Evolutionary conservation across 2,797 vertebrate genomes (phyloP), one percentile per base, ranked within the genome.

Genomic region (Neomorphus geoffroyi): DNA sequence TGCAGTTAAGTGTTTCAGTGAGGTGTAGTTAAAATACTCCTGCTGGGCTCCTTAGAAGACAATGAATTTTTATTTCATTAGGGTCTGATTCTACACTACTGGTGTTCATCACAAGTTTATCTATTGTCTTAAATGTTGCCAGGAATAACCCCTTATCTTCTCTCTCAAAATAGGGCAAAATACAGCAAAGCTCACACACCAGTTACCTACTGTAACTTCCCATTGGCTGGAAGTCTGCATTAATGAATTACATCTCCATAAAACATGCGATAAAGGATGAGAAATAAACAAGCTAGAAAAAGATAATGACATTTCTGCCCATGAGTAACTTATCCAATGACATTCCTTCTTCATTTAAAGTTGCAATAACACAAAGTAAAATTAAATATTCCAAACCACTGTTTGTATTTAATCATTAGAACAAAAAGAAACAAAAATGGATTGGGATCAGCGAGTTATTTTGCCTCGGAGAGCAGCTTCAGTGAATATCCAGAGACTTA

Each of bases 401-500:
- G 30, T 50, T 66, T 88, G 35, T 94, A 85, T 67, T 86, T 53
- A 60, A 64, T 74, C 74, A 80, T 67, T 85, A 79, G 33, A 64
- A 56, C 19, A 71, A 73, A 86, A 91, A 61, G 57, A 39, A 78
- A 86, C 30, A 80, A 93, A 94, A 95, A 89, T 37, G 48, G 48
- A 87, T 32, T 7, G 11, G 48, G 35, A 93, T 77, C 37, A 92
- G 16, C 28, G 86, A 88, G 60, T 58, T 92, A 72, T 26, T 89
- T 50, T 57, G 77, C 43, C 86, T 67, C 80, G 73, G 45, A 84
- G 37, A 90, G 78, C 60, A 82, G 83, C 74, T 67, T 79, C 86
- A 92, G 53, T 54, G 73, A 83, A 62, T 70, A 91, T 45, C 48
- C 82, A 75, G 57, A 69, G 62, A 72, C 85, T 93, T 77, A 82